Evolutionary conservation across 1,140 invertebrate species (phyloP), one percentile per base, ranked within the genome.

Genomic region (Daktulosphaira vitifoliae): DNA sequence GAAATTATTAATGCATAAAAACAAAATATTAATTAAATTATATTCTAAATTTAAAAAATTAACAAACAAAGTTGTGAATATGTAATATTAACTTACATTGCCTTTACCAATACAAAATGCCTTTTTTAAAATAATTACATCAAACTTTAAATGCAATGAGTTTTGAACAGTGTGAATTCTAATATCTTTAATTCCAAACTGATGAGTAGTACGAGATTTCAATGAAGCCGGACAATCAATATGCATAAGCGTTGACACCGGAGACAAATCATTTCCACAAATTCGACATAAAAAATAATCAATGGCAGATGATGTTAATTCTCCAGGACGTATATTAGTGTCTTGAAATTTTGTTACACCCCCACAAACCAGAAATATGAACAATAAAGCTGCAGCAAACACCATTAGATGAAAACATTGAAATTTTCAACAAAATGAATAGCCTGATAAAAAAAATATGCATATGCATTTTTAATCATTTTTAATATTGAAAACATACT

Each of bases 161-260:
- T 70, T 70, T 23, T 49, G 53, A 16, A 70, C 38, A 38, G 59
- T 67, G 52, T 70, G 69, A 9, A 70, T 56, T 37, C 62, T 37
- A 16, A 70, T 50, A 25, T 69, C 42, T n/a, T 70, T 59, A 4
- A 69, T 18, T 15, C 69, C 69, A 67, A 70, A 70, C 23, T 69
- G 37, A 23, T 64, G 65, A 25, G 50, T 44, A 20, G 68, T 65
- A n/a, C 23, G 29, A 8, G 42, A 38, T 25, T 48, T 3, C 38
- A 62, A 38, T 22, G 69, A 68, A 33, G 68, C 52, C 5, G 69
- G 69, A 37, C 65, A 67, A 23, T 38, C 18, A 51, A 69, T 26
- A 44, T 67, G 67, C 18, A 54, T 66, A 20, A 70, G 37, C 22
- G 50, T 50, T 26, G 59, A 42, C 15, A 66, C 66, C 20, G 69